Conservation (phyloP, 2,113 vertebrate species). For the Dipodomys spectabilis region DNA sequence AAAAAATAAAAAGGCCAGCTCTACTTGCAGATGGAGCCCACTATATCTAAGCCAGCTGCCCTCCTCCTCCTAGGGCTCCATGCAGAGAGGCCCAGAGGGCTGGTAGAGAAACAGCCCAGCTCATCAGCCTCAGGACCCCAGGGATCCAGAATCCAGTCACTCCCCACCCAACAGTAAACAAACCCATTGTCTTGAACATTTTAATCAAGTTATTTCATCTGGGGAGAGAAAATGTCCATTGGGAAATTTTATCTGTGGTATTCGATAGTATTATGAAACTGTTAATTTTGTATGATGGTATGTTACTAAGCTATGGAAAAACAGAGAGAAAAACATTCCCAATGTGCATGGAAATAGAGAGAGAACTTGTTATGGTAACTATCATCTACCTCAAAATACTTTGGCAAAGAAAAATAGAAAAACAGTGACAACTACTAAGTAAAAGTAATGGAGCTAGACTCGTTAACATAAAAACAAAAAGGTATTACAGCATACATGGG, state of each 20-base stretch:
- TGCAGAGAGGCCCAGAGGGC: not conserved
- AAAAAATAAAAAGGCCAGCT: not conserved
- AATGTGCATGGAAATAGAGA: not conserved
- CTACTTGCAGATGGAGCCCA: conserved; percentile 66
- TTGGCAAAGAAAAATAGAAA: conserved; percentile 20
- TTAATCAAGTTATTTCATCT: conserved; percentile 28
- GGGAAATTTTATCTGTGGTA: not conserved
- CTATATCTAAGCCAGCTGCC: conserved; percentile 56
- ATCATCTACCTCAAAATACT: conserved; percentile 6
- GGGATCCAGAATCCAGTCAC: not conserved
- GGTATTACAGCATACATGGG: not conserved
- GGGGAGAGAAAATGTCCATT: not conserved
- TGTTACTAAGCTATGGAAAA: not conserved
- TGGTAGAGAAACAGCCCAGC: not conserved
- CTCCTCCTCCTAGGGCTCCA: conserved; percentile 10
- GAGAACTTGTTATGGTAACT: not conserved
- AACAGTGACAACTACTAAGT: conserved; percentile 6
- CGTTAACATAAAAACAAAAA: conserved; percentile 24
- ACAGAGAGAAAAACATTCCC: not conserved
- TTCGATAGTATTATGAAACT: not conserved
- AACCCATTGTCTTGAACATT: not conserved
- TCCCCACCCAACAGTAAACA: not conserved
- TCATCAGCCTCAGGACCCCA: not conserved
- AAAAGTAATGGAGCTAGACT: not conserved
- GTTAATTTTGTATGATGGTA: not conserved